Percentiles rank a stretch among this genome's conserved stretches.
phyloP scores from a whole-genome alignment of 1,140 invertebrate species.

The Caenorhabditis latens region DNA sequence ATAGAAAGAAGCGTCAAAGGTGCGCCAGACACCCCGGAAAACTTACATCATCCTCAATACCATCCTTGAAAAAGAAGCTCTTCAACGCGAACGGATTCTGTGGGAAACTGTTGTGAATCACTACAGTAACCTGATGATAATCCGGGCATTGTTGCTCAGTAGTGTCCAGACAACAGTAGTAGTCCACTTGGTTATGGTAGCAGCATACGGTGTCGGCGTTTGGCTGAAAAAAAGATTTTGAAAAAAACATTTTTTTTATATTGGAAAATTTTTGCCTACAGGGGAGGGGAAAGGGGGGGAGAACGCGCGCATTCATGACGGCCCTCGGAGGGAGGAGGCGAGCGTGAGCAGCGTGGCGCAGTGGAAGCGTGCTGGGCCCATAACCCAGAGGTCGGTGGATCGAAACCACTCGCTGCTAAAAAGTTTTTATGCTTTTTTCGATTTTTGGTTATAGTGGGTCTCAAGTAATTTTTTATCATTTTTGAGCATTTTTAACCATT shows the following conservation, averaged over 20 bases:
- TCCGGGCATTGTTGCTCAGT: conserved; percentile 55
- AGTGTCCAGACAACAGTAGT: conserved; percentile 76
- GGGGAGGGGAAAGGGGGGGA: too few relatives aligned
- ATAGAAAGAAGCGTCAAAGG: too few relatives aligned
- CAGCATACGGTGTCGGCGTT: conserved; percentile 74
- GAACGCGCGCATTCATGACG: too few relatives aligned
- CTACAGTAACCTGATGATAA: conserved; percentile 72
- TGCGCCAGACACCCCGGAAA: not conserved
- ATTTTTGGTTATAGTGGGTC: too few relatives aligned
- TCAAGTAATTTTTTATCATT: not conserved
- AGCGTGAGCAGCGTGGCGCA: conserved; percentile 89
- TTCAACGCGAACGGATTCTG: conserved; percentile 72
- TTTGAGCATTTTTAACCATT: not conserved
- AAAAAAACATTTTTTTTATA: too few relatives aligned
- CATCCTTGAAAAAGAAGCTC: conserved; percentile 75
- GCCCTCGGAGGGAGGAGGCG: too few relatives aligned
- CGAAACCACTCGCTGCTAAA: conserved; percentile 92
- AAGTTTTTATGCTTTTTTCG: not conserved
- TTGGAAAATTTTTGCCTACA: not conserved
- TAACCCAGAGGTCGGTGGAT: conserved; percentile 96
- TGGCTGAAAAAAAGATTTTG: conserved; percentile 64
- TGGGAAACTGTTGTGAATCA: conserved; percentile 77
- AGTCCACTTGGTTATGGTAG: conserved; percentile 77
- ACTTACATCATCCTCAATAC: conserved; percentile 73
- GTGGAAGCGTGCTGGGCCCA: conserved; percentile 96